Percentiles rank a stretch among this genome's conserved stretches.
These are phyloP conservation scores for Tenthredo amoena DNA, from an alignment of 2,888 invertebrate species.

Conservation along the genomic window DNA sequence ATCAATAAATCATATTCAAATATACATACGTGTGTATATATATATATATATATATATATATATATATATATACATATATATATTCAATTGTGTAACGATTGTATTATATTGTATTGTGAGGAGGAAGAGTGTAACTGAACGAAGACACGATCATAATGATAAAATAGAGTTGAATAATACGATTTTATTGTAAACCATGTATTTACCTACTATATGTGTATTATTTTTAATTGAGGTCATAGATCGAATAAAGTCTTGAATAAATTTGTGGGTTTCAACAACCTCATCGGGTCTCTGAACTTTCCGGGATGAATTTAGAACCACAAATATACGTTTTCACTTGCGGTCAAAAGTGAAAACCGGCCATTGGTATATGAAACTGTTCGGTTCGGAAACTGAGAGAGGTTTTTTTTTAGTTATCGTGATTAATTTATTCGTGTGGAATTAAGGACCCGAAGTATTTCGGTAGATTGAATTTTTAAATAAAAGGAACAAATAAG, in stretches of 20 bases:
- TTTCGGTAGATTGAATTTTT: no score
- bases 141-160: not conserved
- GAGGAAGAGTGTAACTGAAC: not conserved
- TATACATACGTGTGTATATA: not conserved
- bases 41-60: no score
- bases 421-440: not conserved
- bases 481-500: no score
- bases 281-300: not conserved
- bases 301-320: not conserved
- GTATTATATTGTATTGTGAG: not conserved
- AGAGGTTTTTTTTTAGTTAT: not conserved
- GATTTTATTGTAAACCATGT: not conserved
- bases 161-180: not conserved
- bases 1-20: no score
- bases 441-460: not conserved
- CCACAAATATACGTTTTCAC: not conserved
- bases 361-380: not conserved
- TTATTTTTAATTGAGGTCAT: not conserved
- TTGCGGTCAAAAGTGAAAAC: not conserved
- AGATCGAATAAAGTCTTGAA: not conserved
- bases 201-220: not conserved
- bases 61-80: no score
- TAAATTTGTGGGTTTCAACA: not conserved
- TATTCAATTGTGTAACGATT: not conserved
- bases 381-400: not conserved